Evolutionary conservation across 2,888 invertebrate species (phyloP).

Genomic region (Metopia argyrocephala): DNA sequence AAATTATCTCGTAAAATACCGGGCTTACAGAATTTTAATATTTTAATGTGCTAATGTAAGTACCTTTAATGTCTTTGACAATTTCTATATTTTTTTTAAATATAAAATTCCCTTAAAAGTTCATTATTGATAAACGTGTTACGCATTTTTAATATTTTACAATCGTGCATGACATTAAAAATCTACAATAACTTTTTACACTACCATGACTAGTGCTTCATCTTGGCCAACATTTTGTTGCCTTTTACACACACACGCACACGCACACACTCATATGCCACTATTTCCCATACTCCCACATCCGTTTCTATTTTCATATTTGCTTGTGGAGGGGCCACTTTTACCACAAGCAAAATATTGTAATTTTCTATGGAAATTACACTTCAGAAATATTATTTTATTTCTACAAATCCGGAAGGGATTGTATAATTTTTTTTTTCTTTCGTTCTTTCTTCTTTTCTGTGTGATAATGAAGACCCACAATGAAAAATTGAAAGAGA

Average conservation of each 20-base stretch:
- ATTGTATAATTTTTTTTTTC: no score
- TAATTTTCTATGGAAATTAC: slow-evolving; percentile 7
- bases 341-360: not conserved
- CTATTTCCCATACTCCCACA: not conserved
- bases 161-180: not conserved
- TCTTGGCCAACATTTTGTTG: not conserved
- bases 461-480: not conserved
- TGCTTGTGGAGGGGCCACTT: not conserved
- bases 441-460: no score
- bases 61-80: slow-evolving; percentile 10
- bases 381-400: not conserved
- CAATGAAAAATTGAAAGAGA: not conserved
- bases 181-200: slow-evolving; percentile 1
- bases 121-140: slow-evolving; percentile 26
- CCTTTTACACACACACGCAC: no score
- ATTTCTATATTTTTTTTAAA: no score
- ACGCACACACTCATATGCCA: not conserved
- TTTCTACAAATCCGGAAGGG: slow-evolving; percentile 13
- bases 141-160: slow-evolving; percentile 17
- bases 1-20: no score
- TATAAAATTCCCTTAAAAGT: slow-evolving; percentile 6
- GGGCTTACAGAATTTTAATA: no score
- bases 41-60: not conserved
- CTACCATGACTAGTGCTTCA: slow-evolving; percentile 14
- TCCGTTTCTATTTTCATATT: not conserved